Evolutionary conservation across 2,888 invertebrate species (phyloP).

Genomic region (Eugnorisma glareosa): DNA sequence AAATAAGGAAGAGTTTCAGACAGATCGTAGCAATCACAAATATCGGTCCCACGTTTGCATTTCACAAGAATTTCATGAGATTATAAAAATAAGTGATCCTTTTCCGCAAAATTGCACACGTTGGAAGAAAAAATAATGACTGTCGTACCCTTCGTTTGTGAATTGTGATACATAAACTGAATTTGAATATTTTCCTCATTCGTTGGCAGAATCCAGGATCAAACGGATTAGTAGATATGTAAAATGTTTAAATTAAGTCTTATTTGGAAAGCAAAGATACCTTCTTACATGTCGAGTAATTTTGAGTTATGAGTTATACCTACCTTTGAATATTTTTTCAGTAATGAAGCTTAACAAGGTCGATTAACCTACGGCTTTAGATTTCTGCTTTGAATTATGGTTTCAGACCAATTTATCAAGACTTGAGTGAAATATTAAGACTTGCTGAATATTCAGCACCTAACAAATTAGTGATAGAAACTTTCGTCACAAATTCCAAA

Average conservation of each 20-base stretch:
- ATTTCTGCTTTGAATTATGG: background rate
- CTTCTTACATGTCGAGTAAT: constrained; percentile 35
- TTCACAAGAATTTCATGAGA: constrained; percentile 8
- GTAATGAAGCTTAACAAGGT: background rate
- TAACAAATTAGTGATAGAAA: constrained; percentile 4
- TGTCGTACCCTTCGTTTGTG: constrained; percentile 45
- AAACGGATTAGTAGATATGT: constrained; percentile 42
- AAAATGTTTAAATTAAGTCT: constrained; percentile 46
- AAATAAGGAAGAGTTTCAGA: background rate
- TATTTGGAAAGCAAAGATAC: constrained; percentile 35
- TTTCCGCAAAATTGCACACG: constrained; percentile 39
- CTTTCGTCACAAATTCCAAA: background rate
- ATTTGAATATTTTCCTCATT: constrained; percentile 53
- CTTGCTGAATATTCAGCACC: background rate
- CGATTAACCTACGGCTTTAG: constrained; percentile 11
- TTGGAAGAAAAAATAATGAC: constrained; percentile 53
- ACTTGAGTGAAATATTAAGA: background rate
- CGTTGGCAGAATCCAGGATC: constrained; percentile 38
- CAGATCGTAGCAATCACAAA: constrained; percentile 8
- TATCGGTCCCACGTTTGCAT: constrained; percentile 2
- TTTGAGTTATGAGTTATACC: constrained; percentile 9
- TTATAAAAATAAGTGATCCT: constrained; percentile 45
- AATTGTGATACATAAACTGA: constrained; percentile 29
- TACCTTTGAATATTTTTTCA: background rate
- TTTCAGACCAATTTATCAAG: background rate